These are phyloP conservation scores for Coboldia fuscipes DNA, from an alignment of 1,140 invertebrate species.

Conservation along the genomic window DNA sequence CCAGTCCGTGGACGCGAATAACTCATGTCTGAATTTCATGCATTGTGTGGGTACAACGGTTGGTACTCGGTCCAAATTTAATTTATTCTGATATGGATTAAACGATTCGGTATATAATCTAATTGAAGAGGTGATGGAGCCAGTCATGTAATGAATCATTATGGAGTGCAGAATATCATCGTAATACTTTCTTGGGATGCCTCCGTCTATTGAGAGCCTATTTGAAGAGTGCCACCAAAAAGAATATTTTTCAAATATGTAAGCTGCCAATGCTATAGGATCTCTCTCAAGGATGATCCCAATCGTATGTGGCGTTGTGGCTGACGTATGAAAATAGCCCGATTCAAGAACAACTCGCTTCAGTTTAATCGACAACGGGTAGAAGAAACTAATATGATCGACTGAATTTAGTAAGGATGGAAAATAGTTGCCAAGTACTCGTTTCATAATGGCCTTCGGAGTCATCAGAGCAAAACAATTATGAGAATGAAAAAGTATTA, in stretches of 20 bases:
- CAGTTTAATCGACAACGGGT: conserved; percentile 30
- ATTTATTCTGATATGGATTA: conserved; percentile 12
- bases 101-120: conserved; percentile 52
- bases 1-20: too few species aligned
- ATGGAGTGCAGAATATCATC: conserved; percentile 71
- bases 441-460: conserved; percentile 11
- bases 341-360: conserved; percentile 33
- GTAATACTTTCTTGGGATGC: conserved; percentile 30
- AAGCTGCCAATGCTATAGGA: conserved; percentile 55
- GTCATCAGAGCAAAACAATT: conserved; percentile 28
- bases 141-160: conserved; percentile 71
- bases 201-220: conserved; percentile 41
- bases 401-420: conserved; percentile 33
- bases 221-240: conserved; percentile 43
- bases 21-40: too few species aligned
- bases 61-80: conserved; percentile 29
- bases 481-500: conserved; percentile 36
- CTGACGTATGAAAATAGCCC: conserved; percentile 69
- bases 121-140: conserved; percentile 51
- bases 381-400: conserved; percentile 30
- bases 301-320: conserved; percentile 79
- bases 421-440: conserved; percentile 16
- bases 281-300: conserved; percentile 36
- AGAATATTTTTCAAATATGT: conserved; percentile 73
- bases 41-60: conserved; percentile 36